Percentiles rank a stretch among this genome's conserved stretches.
These are phyloP conservation scores for Onychostruthus taczanowskii DNA, from an alignment of 2,113 vertebrate species.

Conservation along the genomic window DNA sequence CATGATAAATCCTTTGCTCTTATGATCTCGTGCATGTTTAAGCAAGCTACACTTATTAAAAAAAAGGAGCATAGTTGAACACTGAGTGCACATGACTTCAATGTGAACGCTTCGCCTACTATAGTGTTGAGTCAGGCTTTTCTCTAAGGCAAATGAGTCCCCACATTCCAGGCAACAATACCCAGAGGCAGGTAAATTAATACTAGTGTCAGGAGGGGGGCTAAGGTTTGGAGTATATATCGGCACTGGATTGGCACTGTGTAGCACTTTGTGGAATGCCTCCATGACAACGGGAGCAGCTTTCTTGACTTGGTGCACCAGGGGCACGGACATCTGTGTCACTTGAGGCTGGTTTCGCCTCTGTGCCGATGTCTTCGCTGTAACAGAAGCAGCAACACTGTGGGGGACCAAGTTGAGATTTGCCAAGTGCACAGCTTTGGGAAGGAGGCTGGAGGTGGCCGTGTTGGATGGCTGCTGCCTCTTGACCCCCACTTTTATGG, in stretches of 20 bases:
- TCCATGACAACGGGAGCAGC: constrained; percentile 78
- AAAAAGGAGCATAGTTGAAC: constrained; percentile 87
- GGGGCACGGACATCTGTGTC: constrained; percentile 82
- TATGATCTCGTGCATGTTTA: constrained; percentile 92
- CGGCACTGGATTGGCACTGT: constrained; percentile 88
- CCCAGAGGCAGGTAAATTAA: constrained; percentile 86
- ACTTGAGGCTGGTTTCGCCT: constrained; percentile 75
- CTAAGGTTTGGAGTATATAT: constrained; percentile 89
- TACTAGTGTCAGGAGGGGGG: constrained; percentile 83
- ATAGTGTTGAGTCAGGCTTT: constrained; percentile 89
- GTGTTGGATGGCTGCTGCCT: constrained; percentile 43
- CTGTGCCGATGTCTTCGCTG: constrained; percentile 76
- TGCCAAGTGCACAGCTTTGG: constrained; percentile 95
- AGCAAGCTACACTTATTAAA: constrained; percentile 95
- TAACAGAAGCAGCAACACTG: constrained; percentile 89
- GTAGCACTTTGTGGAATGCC: constrained; percentile 87
- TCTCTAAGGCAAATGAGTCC: constrained; percentile 91
- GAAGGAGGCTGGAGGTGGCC: constrained; percentile 80
- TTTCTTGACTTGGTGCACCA: constrained; percentile 93
- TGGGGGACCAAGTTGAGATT: constrained; percentile 96
- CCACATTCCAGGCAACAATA: constrained; percentile 94
- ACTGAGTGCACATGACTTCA: constrained; percentile 91
- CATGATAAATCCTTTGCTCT: constrained; percentile 89
- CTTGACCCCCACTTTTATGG: constrained; percentile 52
- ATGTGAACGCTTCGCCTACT: constrained; percentile 90